Base-by-base conservation (phyloP, 2,888 invertebrate genomes). In the Habroteleia sp. region DNA sequence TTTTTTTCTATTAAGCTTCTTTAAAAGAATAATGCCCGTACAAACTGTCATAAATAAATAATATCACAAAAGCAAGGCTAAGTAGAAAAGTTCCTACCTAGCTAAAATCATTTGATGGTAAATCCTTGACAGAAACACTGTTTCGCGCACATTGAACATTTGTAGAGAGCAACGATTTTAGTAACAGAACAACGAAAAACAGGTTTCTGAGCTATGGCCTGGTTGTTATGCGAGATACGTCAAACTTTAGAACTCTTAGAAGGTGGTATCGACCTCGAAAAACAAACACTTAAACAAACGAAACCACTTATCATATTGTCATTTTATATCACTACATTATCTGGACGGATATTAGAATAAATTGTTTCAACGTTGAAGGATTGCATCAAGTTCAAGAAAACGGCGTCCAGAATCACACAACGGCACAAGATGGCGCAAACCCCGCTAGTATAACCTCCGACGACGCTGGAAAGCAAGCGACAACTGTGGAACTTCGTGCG, bases 371-470 rank as follows among this genome's bases (percentile, higher is more conserved):
- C n/a, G n/a, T n/a, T n/a, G n/a, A n/a, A n/a, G n/a, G n/a, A n/a
- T n/a, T n/a, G n/a, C n/a, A n/a, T 3, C 17, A 13, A n/a, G 1
- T 17, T 8, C 37, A 14, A 42, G 20, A 75, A 80, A 79, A 79
- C 77, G 75, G 83, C 82, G 83, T 83, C 82, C 79, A 79, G 79
- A 68, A 77, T 50, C 31, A 48, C 73, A 75, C 79, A 78, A 80
- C 80, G 79, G 78, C 48, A 83, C 83, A 84, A 84, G 81, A 84
- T 84, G 84, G 84, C 84, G 83, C 79, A 76, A 62, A 44, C 14
- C 60, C 52, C 73, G 60, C 41, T 68, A 42, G 44, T 23, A 46
- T 58, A 65, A 60, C 69, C 72, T 56, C 66, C 66, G 25, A 58
- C 69, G 78, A 77, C 81, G 77, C 79, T 79, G 78, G 79, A 77